Evolutionary conservation across 2,113 vertebrate genomes (phyloP).

Genomic region (Climacteris rufus): DNA sequence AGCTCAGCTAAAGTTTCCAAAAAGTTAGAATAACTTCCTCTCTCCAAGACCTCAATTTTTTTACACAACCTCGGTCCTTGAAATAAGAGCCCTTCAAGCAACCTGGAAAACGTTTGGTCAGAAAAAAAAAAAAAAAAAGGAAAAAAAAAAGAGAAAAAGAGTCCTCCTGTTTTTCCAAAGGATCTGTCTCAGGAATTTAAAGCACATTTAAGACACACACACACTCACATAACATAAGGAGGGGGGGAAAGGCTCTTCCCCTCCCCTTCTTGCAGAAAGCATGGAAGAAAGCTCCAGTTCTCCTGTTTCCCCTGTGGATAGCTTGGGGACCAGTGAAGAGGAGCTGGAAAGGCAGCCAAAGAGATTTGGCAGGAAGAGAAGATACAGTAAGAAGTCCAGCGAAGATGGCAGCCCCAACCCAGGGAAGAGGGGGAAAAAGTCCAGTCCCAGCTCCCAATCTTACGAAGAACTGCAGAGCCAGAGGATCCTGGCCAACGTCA

Average conservation of each 20-base stretch:
- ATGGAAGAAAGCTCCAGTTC: constrained; percentile 92
- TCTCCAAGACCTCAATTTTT: constrained; percentile 71
- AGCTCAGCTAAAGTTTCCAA: constrained; percentile 89
- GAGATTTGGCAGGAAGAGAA: constrained; percentile 86
- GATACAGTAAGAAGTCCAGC: constrained; percentile 87
- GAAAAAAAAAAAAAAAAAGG: constrained; percentile 14
- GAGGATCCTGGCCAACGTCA: constrained; percentile 93
- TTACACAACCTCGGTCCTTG: constrained; percentile 70
- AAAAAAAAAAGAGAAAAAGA: not conserved
- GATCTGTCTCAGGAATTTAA: constrained; percentile 71
- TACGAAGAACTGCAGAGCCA: constrained; percentile 93
- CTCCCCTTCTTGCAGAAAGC: constrained; percentile 72
- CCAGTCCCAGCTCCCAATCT: constrained; percentile 89
- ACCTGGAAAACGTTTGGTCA: constrained; percentile 66
- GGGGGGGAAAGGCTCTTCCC: constrained; percentile 65
- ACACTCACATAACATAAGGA: constrained; percentile 59
- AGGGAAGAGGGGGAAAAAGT: constrained; percentile 88
- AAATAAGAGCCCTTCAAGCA: constrained; percentile 67
- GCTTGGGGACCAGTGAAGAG: constrained; percentile 93
- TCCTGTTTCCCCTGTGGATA: constrained; percentile 92
- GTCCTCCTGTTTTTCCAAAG: constrained; percentile 62
- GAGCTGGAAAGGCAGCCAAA: constrained; percentile 87
- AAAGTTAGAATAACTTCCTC: constrained; percentile 87
- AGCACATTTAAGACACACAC: constrained; percentile 62
- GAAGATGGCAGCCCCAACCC: constrained; percentile 86